phyloP scores from a whole-genome alignment of 1,140 invertebrate species.

The Ceratitis capitata region DNA sequence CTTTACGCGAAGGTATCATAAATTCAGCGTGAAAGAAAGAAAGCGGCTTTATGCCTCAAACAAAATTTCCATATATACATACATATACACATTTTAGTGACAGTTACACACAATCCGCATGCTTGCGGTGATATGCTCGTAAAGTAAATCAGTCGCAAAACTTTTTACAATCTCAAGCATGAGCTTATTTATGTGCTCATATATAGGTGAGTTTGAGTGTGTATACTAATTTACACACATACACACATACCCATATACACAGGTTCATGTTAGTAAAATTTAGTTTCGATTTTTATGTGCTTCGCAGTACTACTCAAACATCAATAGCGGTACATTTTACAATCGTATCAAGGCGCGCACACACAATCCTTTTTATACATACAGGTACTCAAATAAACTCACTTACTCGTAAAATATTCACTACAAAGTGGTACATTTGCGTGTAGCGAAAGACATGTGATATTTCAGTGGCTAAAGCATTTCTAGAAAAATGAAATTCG shows the following conservation, averaged over 20 bases:
- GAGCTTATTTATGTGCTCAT: background rate
- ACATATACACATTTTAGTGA: background rate
- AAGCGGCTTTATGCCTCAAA: background rate
- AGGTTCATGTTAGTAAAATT: background rate
- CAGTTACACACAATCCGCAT: background rate
- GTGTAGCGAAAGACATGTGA: background rate
- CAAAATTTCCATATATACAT: background rate
- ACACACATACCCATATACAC: background rate
- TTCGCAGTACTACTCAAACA: background rate
- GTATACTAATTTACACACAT: background rate
- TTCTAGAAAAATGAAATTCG: too few relatives aligned
- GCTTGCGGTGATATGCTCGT: background rate
- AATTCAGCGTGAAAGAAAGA: too few relatives aligned
- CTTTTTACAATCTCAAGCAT: background rate
- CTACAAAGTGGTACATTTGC: background rate
- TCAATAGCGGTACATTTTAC: background rate
- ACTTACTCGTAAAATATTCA: background rate
- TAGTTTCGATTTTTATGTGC: background rate
- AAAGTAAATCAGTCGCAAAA: slow-evolving; percentile 19
- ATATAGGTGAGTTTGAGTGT: background rate
- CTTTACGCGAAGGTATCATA: background rate
- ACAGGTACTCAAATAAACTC: too few relatives aligned
- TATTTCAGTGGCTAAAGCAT: too few relatives aligned
- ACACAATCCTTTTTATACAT: too few relatives aligned
- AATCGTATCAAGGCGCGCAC: background rate